Percentiles rank a stretch among this genome's conserved stretches.
These are phyloP conservation scores for Nymphalis io DNA, from an alignment of 1,140 invertebrate genomes.

Conservation along the genomic window DNA sequence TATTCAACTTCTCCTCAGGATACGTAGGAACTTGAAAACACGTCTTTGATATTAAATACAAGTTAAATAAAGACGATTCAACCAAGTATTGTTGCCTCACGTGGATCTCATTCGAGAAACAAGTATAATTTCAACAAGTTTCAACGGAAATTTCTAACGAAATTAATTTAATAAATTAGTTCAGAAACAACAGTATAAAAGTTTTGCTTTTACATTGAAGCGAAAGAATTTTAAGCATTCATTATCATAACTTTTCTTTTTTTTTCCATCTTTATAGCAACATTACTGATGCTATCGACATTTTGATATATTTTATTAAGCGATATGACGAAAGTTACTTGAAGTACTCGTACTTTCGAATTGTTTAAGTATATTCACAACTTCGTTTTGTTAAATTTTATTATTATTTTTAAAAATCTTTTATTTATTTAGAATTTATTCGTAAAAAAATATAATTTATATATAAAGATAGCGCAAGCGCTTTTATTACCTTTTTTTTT, in stretches of 20 bases:
- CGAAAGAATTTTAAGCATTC: constrained; percentile 53
- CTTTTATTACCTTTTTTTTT: too few relatives aligned
- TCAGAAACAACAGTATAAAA: constrained; percentile 58
- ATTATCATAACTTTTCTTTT: constrained; percentile 46
- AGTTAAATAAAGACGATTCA: constrained; percentile 73
- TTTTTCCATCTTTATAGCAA: constrained; percentile 34
- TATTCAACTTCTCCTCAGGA: constrained; percentile 51
- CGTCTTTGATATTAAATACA: constrained; percentile 72
- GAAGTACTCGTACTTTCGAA: not conserved
- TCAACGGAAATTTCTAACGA: constrained; percentile 51
- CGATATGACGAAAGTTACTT: constrained; percentile 1
- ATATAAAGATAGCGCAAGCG: too few relatives aligned
- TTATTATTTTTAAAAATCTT: too few relatives aligned
- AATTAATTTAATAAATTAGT: constrained; percentile 74
- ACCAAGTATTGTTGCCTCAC: constrained; percentile 63
- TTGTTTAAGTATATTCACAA: not conserved
- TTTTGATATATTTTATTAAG: constrained; percentile 27
- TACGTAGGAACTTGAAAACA: constrained; percentile 63
- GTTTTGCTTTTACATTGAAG: constrained; percentile 54
- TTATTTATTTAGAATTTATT: too few relatives aligned
- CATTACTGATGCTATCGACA: constrained; percentile 29
- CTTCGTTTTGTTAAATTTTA: too few relatives aligned
- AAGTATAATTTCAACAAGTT: constrained; percentile 68
- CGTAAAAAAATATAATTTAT: too few relatives aligned
- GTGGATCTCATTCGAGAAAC: constrained; percentile 64